Conservation (phyloP, 2,888 invertebrate genomes). For the Seira musarum region DNA sequence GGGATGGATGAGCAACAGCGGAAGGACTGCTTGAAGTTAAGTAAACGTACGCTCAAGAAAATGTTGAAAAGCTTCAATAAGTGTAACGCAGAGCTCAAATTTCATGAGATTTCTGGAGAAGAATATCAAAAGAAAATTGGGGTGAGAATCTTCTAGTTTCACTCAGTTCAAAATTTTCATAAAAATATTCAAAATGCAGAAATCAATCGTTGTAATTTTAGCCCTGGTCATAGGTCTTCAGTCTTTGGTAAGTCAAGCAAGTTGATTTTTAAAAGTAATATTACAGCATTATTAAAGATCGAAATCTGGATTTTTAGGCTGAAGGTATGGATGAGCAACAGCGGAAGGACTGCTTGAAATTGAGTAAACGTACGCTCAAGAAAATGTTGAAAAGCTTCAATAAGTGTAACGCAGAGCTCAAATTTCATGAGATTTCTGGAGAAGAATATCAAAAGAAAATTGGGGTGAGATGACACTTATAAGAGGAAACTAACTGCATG, state of each 20-base stretch:
- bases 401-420: background rate
- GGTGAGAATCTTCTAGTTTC: too few relatives aligned
- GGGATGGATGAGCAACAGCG: slow-evolving; percentile 25
- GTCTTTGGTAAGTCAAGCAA: slow-evolving; percentile 25
- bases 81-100: slow-evolving; percentile 55
- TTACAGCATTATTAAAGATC: too few relatives aligned
- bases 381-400: slow-evolving; percentile 51
- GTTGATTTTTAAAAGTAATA: too few relatives aligned
- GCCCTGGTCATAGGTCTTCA: slow-evolving; percentile 3
- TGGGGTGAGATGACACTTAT: too few relatives aligned
- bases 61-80: slow-evolving; percentile 52
- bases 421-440: slow-evolving; percentile 44
- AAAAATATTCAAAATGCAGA: background rate
- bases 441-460: slow-evolving; percentile 59
- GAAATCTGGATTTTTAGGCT: slow-evolving; percentile 26
- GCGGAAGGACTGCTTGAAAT: slow-evolving; percentile 49
- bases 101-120: slow-evolving; percentile 51
- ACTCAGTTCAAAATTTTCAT: too few relatives aligned
- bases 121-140: slow-evolving; percentile 61
- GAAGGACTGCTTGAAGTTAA: slow-evolving; percentile 50
- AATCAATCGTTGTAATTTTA: background rate
- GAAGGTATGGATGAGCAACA: slow-evolving; percentile 15
- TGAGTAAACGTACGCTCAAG: slow-evolving; percentile 45
- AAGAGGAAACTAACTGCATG: background rate
- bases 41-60: slow-evolving; percentile 38